Conservation (phyloP, 1,140 invertebrate species). For the Frieseomelitta varia region DNA sequence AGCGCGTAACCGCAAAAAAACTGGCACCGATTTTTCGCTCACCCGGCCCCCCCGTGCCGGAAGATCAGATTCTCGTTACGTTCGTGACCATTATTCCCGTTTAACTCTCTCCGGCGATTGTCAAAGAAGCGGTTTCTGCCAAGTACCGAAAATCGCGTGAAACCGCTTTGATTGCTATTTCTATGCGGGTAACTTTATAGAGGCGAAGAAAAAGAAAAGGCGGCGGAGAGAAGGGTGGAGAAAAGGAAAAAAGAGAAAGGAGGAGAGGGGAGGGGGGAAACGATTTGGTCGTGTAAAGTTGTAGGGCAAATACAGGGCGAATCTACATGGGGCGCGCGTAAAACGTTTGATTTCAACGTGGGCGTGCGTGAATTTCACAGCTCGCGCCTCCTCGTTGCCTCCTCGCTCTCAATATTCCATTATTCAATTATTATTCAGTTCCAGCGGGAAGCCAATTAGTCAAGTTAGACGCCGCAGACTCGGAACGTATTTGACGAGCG, state of each 20-base stretch:
- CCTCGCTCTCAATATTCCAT: slow-evolving; percentile 42
- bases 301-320: background rate
- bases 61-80: slow-evolving; percentile 19
- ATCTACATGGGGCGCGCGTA: background rate
- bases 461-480: slow-evolving; percentile 54
- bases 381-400: slow-evolving; percentile 42
- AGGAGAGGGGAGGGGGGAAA: background rate
- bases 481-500: slow-evolving; percentile 49
- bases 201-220: background rate
- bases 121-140: background rate
- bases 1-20: slow-evolving; percentile 20
- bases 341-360: background rate
- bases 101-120: background rate
- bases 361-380: slow-evolving; percentile 37
- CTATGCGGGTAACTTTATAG: background rate
- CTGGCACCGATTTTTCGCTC: background rate
- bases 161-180: background rate
- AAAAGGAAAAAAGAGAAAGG: too few relatives aligned
- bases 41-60: too few relatives aligned
- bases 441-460: slow-evolving; percentile 65
- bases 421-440: slow-evolving; percentile 70
- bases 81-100: background rate
- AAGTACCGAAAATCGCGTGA: background rate
- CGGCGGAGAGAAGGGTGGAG: too few relatives aligned
- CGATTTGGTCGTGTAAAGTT: background rate